Conservation (phyloP, 2,797 vertebrate genomes). For the Scomberomorus guttatus region DNA sequence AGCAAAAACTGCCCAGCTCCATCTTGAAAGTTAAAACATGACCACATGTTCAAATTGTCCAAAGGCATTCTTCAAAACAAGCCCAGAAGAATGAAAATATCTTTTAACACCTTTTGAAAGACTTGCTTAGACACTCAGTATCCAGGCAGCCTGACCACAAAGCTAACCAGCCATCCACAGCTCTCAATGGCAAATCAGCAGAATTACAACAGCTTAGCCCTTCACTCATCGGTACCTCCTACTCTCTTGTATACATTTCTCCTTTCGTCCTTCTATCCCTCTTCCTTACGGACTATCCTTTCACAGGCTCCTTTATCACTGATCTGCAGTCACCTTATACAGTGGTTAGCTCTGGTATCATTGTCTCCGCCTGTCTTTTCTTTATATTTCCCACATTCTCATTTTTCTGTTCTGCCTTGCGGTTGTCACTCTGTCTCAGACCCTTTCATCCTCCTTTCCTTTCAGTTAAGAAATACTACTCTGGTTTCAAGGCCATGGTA, state of each 20-base stretch:
- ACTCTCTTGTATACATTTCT: conserved; percentile 21
- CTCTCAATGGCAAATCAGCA: conserved; percentile 33
- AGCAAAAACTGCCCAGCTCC: not conserved
- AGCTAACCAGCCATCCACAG: conserved; percentile 28
- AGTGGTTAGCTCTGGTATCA: conserved; percentile 31
- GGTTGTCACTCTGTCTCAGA: conserved; percentile 18
- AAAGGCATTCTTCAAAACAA: conserved; percentile 1
- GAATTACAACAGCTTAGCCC: conserved; percentile 41
- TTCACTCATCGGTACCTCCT: conserved; percentile 25
- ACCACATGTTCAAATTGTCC: not conserved
- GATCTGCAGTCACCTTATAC: conserved; percentile 24
- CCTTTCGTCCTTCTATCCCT: conserved; percentile 17
- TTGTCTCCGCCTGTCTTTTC: conserved; percentile 15
- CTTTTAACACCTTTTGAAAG: conserved; percentile 18
- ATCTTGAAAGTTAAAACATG: not conserved
- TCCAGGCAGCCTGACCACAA: conserved; percentile 9
- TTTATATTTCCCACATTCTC: conserved; percentile 1
- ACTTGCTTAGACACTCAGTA: conserved; percentile 4
- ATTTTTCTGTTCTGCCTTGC: not conserved
- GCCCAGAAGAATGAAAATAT: not conserved
- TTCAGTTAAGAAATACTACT: not conserved
- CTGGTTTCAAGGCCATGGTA: not conserved
- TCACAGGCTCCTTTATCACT: conserved; percentile 21
- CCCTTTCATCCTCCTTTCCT: not conserved
- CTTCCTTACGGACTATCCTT: conserved; percentile 33